phyloP scores from a whole-genome alignment of 2,888 invertebrate genomes.

The Cheilosia pagana region DNA sequence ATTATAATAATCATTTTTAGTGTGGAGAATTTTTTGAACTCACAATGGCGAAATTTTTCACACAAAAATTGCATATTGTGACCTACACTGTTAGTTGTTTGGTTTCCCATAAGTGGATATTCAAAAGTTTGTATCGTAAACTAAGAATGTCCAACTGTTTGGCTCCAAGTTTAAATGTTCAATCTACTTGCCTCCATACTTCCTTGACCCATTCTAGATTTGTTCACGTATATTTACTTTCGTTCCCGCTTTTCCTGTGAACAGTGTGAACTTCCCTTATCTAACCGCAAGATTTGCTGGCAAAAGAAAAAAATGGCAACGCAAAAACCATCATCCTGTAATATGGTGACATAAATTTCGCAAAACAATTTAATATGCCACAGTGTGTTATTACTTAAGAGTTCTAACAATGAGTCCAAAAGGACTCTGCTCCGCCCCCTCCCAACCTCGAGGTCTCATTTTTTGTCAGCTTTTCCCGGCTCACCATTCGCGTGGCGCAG shows the following conservation, averaged over 20 bases:
- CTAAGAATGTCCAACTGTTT: too few relatives aligned
- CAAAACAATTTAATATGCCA: slow-evolving; percentile 80
- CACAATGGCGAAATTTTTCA: too few relatives aligned
- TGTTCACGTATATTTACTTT: not conserved
- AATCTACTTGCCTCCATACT: too few relatives aligned
- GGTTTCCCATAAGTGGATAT: too few relatives aligned
- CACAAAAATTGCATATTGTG: too few relatives aligned
- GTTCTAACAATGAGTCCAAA: slow-evolving; percentile 63
- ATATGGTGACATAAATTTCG: slow-evolving; percentile 80
- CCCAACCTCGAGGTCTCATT: slow-evolving; percentile 24
- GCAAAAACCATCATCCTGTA: slow-evolving; percentile 73
- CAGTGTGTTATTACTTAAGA: slow-evolving; percentile 77
- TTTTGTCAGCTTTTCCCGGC: slow-evolving; percentile 62
- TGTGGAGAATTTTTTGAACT: too few relatives aligned
- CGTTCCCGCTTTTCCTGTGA: slow-evolving; percentile 5
- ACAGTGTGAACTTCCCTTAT: slow-evolving; percentile 22
- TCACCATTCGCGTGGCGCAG: slow-evolving; percentile 36
- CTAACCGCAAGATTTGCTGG: slow-evolving; percentile 16
- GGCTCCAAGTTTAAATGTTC: too few relatives aligned
- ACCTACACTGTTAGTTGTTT: too few relatives aligned
- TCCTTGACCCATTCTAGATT: too few relatives aligned
- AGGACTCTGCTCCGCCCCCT: slow-evolving; percentile 10
- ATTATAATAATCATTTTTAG: too few relatives aligned
- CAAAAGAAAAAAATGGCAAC: slow-evolving; percentile 15
- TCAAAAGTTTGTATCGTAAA: too few relatives aligned